These are phyloP conservation scores for Oreocharis arfaki DNA, from an alignment of 2,113 vertebrate species.

Conservation along the genomic window DNA sequence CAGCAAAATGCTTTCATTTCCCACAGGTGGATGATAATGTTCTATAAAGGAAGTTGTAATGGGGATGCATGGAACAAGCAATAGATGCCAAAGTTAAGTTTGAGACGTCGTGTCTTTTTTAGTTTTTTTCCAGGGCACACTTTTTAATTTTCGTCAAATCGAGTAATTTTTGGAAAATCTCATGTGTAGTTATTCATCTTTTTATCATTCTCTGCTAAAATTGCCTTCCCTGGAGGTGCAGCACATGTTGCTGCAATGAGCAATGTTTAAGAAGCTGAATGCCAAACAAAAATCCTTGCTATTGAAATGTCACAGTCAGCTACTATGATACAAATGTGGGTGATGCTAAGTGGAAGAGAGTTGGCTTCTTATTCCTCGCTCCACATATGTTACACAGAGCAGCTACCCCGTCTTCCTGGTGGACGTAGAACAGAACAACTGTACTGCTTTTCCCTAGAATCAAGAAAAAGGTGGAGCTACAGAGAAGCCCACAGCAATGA, in stretches of 20 bases:
- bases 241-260: not conserved
- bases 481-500: not conserved
- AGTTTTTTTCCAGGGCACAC: not conserved
- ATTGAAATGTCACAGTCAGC: not conserved
- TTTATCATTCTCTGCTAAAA: not conserved
- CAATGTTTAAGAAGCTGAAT: not conserved
- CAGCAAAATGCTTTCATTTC: not conserved
- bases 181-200: not conserved
- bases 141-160: not conserved
- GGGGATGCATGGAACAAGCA: not conserved
- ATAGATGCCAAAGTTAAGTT: not conserved
- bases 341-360: not conserved
- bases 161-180: not conserved
- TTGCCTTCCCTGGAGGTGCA: not conserved
- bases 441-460: not conserved
- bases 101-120: accelerated
- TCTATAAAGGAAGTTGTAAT: not conserved
- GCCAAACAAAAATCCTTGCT: not conserved
- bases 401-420: not conserved
- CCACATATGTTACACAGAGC: not conserved
- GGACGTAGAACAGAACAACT: not conserved
- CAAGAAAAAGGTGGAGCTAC: not conserved
- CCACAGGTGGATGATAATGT: not conserved
- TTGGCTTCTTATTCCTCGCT: not conserved
- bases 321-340: not conserved